Conservation (phyloP, 2,888 invertebrate species). For the Rhogogaster chlorosoma region DNA sequence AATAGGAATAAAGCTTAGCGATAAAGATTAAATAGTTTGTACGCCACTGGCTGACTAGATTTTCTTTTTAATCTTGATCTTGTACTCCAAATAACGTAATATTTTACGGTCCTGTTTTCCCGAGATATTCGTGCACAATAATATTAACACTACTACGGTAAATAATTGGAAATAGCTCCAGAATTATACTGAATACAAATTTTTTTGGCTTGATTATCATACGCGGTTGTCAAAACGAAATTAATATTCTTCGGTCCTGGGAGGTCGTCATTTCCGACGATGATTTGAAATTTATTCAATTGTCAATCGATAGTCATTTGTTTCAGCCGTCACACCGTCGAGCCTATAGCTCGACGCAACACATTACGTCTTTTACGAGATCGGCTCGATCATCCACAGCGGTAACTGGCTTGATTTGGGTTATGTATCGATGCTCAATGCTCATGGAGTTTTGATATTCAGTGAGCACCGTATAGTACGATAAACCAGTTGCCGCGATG, state of each 20-base stretch:
- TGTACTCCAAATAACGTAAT: neutral
- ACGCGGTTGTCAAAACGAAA: slow-evolving; percentile 4
- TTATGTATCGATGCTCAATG: slow-evolving; percentile 15
- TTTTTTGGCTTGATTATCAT: neutral
- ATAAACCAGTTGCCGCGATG: slow-evolving; percentile 10
- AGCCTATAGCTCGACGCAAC: neutral
- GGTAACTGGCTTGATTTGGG: neutral
- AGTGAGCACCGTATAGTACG: neutral
- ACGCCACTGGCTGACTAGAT: neutral
- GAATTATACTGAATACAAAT: neutral
- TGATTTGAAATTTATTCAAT: slow-evolving; percentile 38
- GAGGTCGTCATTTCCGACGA: neutral
- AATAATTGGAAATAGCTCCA: neutral
- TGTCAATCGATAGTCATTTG: slow-evolving; percentile 41
- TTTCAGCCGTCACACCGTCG: slow-evolving; percentile 27
- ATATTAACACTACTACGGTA: too few species aligned
- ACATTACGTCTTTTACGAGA: slow-evolving; percentile 19
- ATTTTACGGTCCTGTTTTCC: neutral
- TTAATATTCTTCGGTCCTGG: neutral
- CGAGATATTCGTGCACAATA: neutral
- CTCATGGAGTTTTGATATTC: slow-evolving; percentile 16
- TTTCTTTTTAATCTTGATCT: neutral
- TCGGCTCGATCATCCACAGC: slow-evolving; percentile 31
- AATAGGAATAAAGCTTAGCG: slow-evolving; percentile 34
- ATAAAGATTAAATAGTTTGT: slow-evolving; percentile 11